phyloP scores from a whole-genome alignment of 1,140 invertebrate species.

The Cylas formicarius region DNA sequence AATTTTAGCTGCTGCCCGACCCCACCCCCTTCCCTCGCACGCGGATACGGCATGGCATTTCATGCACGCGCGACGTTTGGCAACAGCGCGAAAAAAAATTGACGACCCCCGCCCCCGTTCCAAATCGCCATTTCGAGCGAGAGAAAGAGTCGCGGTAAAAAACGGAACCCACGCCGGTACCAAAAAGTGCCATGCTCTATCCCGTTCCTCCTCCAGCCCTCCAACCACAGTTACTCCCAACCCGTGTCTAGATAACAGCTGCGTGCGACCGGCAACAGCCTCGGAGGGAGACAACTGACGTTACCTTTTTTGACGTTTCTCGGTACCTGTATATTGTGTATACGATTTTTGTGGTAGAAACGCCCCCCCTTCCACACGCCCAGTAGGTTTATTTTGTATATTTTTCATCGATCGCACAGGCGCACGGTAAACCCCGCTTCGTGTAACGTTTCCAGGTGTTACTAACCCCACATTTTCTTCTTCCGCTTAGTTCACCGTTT shows the following conservation, averaged over 20 bases:
- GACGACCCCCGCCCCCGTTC: conserved; percentile 13
- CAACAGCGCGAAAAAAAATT: not conserved
- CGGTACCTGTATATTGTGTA: conserved; percentile 34
- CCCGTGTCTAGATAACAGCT: no score
- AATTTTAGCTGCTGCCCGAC: conserved; percentile 4
- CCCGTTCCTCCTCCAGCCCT: no score
- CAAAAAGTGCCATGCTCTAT: conserved; percentile 41
- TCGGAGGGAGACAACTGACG: no score
- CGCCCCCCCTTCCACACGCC: not conserved
- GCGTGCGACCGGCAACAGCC: conserved; percentile 4
- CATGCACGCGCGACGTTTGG: conserved; percentile 27
- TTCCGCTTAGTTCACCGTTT: not conserved
- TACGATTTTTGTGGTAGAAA: conserved; percentile 33
- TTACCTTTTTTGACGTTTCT: conserved; percentile 35
- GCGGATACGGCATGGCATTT: conserved; percentile 41
- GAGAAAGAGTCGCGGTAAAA: conserved; percentile 20
- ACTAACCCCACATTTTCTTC: conserved; percentile 2
- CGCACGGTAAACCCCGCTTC: no score
- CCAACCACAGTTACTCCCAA: no score
- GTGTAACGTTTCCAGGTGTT: no score
- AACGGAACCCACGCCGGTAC: conserved; percentile 29
- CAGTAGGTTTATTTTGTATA: conserved; percentile 3
- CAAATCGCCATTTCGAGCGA: conserved; percentile 39
- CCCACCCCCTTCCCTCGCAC: conserved; percentile 4
- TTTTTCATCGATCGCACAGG: conserved; percentile 2